Percentiles rank a stretch among this genome's conserved stretches.
phyloP scores from a whole-genome alignment of 2,888 invertebrate species.

The Thymelicus acteon region DNA sequence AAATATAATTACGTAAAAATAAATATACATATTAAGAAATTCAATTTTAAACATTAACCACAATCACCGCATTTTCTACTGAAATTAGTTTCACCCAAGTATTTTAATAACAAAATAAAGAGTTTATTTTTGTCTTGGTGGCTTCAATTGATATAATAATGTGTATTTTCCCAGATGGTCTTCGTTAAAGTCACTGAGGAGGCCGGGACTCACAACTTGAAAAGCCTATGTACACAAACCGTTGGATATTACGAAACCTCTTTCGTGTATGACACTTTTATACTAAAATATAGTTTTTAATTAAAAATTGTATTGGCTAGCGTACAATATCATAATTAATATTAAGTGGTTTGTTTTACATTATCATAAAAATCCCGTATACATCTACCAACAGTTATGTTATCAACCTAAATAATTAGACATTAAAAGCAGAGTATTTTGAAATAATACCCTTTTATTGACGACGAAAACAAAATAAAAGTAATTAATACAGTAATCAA shows the following conservation, averaged over 20 bases:
- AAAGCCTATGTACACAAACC: conserved; percentile 37
- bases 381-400: background rate
- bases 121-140: no score
- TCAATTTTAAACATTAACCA: no score
- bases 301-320: conserved; percentile 24
- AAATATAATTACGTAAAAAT: no score
- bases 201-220: conserved; percentile 23
- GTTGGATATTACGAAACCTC: conserved; percentile 26
- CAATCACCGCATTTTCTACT: no score
- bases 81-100: no score
- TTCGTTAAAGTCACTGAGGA: background rate
- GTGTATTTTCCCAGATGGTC: background rate
- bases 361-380: conserved; percentile 1
- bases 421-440: background rate
- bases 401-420: background rate
- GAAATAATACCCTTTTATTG: no score
- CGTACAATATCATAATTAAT: conserved; percentile 22
- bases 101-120: background rate
- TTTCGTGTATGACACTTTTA: conserved; percentile 26
- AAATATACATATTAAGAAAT: no score
- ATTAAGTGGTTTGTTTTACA: conserved; percentile 21
- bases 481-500: background rate
- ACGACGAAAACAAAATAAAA: no score
- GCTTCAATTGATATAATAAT: no score
- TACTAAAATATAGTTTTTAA: conserved; percentile 33